phyloP scores from a whole-genome alignment of 2,888 invertebrate genomes.

The Meiosimyza platycephala region DNA sequence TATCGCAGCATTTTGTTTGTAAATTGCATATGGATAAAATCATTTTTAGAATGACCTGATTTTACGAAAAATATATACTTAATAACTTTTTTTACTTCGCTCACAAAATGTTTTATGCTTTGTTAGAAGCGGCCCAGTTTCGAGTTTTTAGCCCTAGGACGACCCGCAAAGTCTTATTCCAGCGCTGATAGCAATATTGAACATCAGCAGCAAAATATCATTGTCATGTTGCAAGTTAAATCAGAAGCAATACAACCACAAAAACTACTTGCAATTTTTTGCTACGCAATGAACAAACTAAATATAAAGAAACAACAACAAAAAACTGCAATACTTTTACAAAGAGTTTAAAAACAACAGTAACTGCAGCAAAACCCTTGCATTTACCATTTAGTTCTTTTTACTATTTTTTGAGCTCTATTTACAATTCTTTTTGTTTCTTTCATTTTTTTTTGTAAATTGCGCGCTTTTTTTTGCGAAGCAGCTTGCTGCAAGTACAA shows the following conservation, averaged over 20 bases:
- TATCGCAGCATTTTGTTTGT: too few species aligned
- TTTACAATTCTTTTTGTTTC: conserved; percentile 27
- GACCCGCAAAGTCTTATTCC: background rate
- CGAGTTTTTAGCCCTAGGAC: too few species aligned
- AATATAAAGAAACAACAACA: too few species aligned
- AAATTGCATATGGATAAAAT: too few species aligned
- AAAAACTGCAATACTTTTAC: too few species aligned
- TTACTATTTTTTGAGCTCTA: background rate
- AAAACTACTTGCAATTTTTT: conserved; percentile 42
- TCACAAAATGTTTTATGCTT: too few species aligned
- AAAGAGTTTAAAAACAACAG: background rate
- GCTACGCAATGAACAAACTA: conserved; percentile 44
- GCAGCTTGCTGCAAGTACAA: too few species aligned
- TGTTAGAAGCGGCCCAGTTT: too few species aligned
- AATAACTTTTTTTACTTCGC: too few species aligned
- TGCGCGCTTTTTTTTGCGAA: too few species aligned
- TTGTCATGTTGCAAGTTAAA: conserved; percentile 26
- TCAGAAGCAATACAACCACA: background rate
- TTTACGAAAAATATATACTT: too few species aligned
- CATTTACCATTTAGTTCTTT: conserved; percentile 15
- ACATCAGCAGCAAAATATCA: conserved; percentile 5
- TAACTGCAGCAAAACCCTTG: conserved; percentile 4
- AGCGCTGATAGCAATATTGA: background rate
- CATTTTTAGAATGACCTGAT: too few species aligned
- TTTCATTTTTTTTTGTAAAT: background rate